Base-by-base conservation (phyloP, 2,888 invertebrate species). In the Boloria euphrosyne region DNA sequence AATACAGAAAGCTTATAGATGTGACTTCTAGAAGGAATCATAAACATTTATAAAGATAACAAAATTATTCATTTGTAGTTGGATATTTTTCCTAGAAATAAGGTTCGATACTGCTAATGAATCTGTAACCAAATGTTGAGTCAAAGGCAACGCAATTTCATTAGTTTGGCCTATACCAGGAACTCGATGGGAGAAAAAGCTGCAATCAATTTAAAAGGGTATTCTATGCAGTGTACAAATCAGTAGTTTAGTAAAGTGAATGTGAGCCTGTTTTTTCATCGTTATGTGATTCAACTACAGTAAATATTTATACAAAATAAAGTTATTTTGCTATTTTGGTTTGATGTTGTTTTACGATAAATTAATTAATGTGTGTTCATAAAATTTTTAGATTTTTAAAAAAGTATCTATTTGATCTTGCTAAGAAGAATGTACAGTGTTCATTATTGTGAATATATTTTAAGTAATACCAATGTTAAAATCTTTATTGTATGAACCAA, bases 201-300 rank as follows among this genome's bases (percentile, higher is more conserved):
- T 65, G 46, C 64, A 59, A 58, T 59, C 64, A 65, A 58, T 59
- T 65, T 65, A 59, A 65, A 52, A 64, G 31, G 31, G 52, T 47
- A 57, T 57, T 13, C 46, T 46, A 57, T 27, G 17, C 44, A 51
- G 57, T 64, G 27, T 51, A 58, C 58, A 52, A 58, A 51, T n/a
- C 58, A 51, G 51, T 52, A 52, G 31, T 49, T 49, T 59, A 59
- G 44, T 51, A 51, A 46, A 58, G 51, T 64, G 57, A 57, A 64
- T 51, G 17, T 31, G 43, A 51, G 58, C 27, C 31, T 58, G 44
- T 44, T 58, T 63, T 63, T 46, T 13, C 27, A 58, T 44, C 22
- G 7, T 22, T 14, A 57, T 50, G 43, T 57, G 16, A 17, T 57
- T 63, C 16, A n/a, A 22, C 17, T 64, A 27, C 14, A 17, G 14